Base-by-base conservation (phyloP, 1,140 invertebrate genomes). In the Ostrea edulis region DNA sequence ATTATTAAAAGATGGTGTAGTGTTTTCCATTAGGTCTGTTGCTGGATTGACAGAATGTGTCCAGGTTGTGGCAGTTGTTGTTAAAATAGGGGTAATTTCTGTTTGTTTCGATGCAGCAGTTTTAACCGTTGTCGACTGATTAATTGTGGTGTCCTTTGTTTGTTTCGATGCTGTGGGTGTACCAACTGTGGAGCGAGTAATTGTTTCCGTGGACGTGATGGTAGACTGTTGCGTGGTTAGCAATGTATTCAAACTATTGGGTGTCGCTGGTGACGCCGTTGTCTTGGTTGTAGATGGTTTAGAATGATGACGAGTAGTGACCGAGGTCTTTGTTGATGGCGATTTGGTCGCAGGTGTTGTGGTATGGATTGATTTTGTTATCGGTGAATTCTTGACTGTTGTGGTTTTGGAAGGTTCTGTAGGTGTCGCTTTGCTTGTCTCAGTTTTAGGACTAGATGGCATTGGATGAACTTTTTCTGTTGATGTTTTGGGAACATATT, bases 341-440 rank as follows among this genome's bases (percentile, higher is more conserved):
- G 14, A 0, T 62, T 62, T 62, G 0, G 55, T 20, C 17, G 14
- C 17, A 20, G 1, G 22, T 35, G 11, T 29, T 77, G 22, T 25
- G 8, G 22, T 77, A 14, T 77, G 68, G 9, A 35, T 14, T 29
- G 25, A 12, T 11, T 77, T 29, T 77, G 68, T 77, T 29, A 35
- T 7, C 8, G 9, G 25, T 29, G 29, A 9, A 17, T 25, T 25
- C 29, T 77, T 77, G 11, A 25, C 29, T 14, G 68, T 77, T 29
- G 68, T 77, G 12, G 68, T 77, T 77, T 77, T 77, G 25, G 65
- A 29, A 22, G 65, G 65, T 29, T 71, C 55, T 12, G 55, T n/a
- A n/a, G n/a, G n/a, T n/a, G n/a, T n/a, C n/a, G n/a, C n/a, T n/a
- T n/a, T n/a, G 35, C 1, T 44, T 44, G 35, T 9, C 58, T 62